A percentile compares a stretch with the other conserved stretches of the same genome.
These are phyloP conservation scores for Eremophila alpestris DNA, from an alignment of 2,797 vertebrate genomes.

Conservation along the genomic window DNA sequence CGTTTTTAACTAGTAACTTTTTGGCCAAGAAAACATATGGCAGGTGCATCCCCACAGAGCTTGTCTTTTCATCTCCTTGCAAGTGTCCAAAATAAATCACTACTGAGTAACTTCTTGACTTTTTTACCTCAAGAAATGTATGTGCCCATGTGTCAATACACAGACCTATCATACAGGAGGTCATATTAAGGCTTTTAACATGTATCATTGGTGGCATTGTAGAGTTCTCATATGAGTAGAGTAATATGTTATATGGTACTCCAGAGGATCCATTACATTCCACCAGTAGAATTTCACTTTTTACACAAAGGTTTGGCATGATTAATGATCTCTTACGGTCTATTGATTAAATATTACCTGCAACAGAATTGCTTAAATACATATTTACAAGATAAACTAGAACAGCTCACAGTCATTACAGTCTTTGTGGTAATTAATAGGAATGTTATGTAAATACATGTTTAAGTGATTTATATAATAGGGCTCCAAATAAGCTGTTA, in stretches of 20 bases:
- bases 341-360: constrained; percentile 68
- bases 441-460: constrained; percentile 78
- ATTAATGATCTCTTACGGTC: constrained; percentile 66
- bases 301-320: constrained; percentile 60
- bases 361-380: constrained; percentile 66
- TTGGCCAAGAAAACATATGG: neutral
- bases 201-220: neutral
- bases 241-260: neutral
- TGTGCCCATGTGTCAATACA: neutral
- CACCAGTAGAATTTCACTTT: constrained; percentile 53
- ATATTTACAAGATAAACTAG: constrained; percentile 69
- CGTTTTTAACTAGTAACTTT: neutral
- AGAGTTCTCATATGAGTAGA: neutral
- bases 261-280: constrained; percentile 31
- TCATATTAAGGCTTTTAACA: neutral
- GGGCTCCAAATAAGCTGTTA: constrained; percentile 72
- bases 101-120: neutral
- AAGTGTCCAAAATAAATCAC: neutral
- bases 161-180: neutral
- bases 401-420: constrained; percentile 60
- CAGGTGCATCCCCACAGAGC: neutral
- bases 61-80: neutral
- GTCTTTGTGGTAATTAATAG: constrained; percentile 78
- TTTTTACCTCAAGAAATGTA: constrained; percentile 2
- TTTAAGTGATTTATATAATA: constrained; percentile 81